Percentiles rank a stretch among this genome's conserved stretches.
Evolutionary conservation across 92 coral and sea anemone genomes (phyloP).

Genomic region (Palythoa grandis): DNA sequence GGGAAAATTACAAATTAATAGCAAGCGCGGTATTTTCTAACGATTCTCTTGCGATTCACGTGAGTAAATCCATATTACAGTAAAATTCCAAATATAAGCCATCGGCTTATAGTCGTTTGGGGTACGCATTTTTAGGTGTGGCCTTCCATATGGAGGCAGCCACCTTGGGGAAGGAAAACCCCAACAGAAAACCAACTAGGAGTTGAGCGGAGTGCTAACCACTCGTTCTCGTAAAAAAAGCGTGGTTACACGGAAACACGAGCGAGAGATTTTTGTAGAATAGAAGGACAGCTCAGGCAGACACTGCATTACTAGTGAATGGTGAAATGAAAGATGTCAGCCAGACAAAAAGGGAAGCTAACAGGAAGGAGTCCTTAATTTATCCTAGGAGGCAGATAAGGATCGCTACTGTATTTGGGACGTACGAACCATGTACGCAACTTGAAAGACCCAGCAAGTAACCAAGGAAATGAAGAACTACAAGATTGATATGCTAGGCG

Average conservation of each 20-base stretch:
- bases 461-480: too few relatives aligned
- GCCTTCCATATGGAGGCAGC: too few relatives aligned
- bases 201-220: slow-evolving; percentile 41
- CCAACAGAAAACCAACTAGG: neutral
- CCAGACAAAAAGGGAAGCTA: neutral
- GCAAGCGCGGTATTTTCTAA: too few relatives aligned
- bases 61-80: too few relatives aligned
- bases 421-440: slow-evolving; percentile 25
- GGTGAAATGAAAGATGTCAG: neutral
- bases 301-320: slow-evolving; percentile 16
- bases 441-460: neutral
- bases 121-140: too few relatives aligned
- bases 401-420: slow-evolving; percentile 14
- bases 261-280: neutral
- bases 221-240: slow-evolving; percentile 14
- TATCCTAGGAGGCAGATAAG: neutral
- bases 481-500: too few relatives aligned
- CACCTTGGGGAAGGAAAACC: too few relatives aligned
- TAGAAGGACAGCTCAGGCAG: neutral
- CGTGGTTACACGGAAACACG: neutral
- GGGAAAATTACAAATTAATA: too few relatives aligned
- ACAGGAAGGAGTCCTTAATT: neutral
- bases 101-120: too few relatives aligned
- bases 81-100: too few relatives aligned
- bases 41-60: too few relatives aligned